Base-by-base conservation (phyloP, 2,888 invertebrate species). In the Aelia acuminata region DNA sequence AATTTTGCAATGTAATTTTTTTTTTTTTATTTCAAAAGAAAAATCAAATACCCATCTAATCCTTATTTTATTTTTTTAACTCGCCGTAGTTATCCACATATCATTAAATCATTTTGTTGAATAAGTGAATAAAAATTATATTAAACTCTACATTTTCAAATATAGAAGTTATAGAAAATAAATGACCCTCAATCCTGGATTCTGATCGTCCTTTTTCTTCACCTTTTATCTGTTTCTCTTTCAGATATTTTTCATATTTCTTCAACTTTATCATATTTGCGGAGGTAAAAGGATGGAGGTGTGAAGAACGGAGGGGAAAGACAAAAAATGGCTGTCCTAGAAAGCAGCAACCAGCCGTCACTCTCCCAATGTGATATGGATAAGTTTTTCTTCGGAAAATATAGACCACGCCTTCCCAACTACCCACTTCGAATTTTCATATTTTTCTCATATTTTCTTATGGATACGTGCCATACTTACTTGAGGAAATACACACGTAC, bases 281-380 rank as follows among this genome's bases (percentile, higher is more conserved):
- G 22, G 13, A 53, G 22, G 53, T 26, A 57, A 57, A 57, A 26
- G 57, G 57, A 26, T 57, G 26, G 7, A 57, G 13, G 57, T 26
- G 26, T 26, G n/a, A 57, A 57, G 57, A 26, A 57, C 11, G 11
- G 57, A 26, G 57, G 57, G n/a, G 26, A 26, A 63, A 63, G 31
- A 63, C 15, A 63, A 63, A 63, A 57, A 57, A 53, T 53, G 53
- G 57, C 31, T 63, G 31, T 63, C 63, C 63, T 63, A 31, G 18
- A 63, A 31, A 63, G 31, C 4, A 57, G 57, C 3, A 57, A 26
- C 63, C 63, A 63, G 15, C 15, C 63, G 63, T 63, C 63, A 63
- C 3, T 63, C 63, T 31, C 63, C 18, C 63, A 31, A 63, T 57
- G 63, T 18, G 31, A 63, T 35, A 63, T 63, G 63, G 31, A 31